These are phyloP conservation scores for Neostethus bicornis DNA, from an alignment of 2,797 vertebrate species.

Conservation along the genomic window DNA sequence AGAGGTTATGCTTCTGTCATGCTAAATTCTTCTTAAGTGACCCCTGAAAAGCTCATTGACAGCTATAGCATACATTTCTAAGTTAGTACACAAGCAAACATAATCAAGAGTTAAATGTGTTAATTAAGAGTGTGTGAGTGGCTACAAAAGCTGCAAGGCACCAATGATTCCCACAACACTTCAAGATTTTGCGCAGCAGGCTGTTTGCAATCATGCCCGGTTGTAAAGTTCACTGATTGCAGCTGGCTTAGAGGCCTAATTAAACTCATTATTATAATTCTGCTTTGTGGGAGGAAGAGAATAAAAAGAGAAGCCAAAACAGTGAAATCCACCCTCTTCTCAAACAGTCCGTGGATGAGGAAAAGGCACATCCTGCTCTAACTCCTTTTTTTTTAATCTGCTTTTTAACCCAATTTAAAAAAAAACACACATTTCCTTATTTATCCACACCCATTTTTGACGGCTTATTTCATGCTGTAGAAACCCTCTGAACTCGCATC, in stretches of 20 bases:
- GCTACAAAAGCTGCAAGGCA: conserved; percentile 34
- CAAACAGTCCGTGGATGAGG: conserved; percentile 50
- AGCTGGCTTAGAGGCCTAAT: conserved; percentile 69
- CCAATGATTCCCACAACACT: conserved; percentile 48
- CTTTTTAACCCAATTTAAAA: conserved; percentile 64
- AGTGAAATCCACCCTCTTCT: conserved; percentile 42
- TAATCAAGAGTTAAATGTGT: conserved; percentile 9
- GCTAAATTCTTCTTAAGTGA: conserved; percentile 43
- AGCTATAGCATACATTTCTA: conserved; percentile 25
- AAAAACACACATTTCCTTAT: conserved; percentile 69
- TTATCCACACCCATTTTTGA: conserved; percentile 61
- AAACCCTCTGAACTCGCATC: too few species aligned
- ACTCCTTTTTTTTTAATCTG: conserved; percentile 48
- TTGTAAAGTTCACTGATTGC: conserved; percentile 76
- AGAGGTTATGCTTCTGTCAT: conserved; percentile 46
- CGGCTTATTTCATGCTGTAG: too few species aligned
- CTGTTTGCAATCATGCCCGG: conserved; percentile 74
- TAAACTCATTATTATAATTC: conserved; percentile 76
- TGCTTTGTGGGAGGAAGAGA: conserved; percentile 57
- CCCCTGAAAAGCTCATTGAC: conserved; percentile 27
- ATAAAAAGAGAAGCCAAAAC: conserved; percentile 20
- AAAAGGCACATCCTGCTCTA: conserved; percentile 52
- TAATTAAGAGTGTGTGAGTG: conserved; percentile 23
- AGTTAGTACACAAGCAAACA: conserved; percentile 22
- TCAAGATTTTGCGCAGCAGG: conserved; percentile 58